A percentile compares a stretch with the other conserved stretches of the same genome.
phyloP scores from a whole-genome alignment of 1,140 invertebrate genomes.

The Panagrolaimus sp. region DNA sequence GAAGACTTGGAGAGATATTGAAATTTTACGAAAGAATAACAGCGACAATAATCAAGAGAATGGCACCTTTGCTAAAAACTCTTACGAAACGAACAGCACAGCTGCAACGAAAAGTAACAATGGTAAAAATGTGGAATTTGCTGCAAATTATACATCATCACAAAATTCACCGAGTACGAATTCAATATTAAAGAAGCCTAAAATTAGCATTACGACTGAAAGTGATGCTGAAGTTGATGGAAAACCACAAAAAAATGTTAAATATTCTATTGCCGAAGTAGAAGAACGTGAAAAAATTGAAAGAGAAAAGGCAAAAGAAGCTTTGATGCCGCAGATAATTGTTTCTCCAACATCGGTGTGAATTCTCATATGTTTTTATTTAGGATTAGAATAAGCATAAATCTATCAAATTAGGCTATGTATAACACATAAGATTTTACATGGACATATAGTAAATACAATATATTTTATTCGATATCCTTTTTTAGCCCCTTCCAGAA shows the following conservation, averaged over 20 bases:
- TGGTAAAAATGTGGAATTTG: neutral
- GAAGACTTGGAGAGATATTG: neutral
- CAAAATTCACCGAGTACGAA: neutral
- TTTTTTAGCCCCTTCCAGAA: slow-evolving; percentile 55
- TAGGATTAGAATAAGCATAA: too few species aligned
- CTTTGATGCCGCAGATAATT: neutral
- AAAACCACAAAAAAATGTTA: slow-evolving; percentile 11
- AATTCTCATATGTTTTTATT: neutral
- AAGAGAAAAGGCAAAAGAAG: neutral
- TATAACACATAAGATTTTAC: too few species aligned
- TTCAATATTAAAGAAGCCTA: too few species aligned
- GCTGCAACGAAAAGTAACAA: too few species aligned
- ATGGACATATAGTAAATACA: too few species aligned
- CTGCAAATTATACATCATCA: neutral
- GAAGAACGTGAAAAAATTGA: neutral
- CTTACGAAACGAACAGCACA: too few species aligned
- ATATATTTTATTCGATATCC: too few species aligned
- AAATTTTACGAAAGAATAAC: slow-evolving; percentile 20
- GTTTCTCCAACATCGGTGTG: neutral
- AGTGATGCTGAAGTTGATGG: neutral
- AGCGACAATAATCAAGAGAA: neutral
- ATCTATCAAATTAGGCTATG: too few species aligned
- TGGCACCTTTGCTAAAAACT: neutral
- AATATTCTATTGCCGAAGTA: slow-evolving; percentile 10
- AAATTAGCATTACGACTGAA: too few species aligned